Conservation (phyloP, 2,113 vertebrate genomes). For the Takifugu bimaculatus region DNA sequence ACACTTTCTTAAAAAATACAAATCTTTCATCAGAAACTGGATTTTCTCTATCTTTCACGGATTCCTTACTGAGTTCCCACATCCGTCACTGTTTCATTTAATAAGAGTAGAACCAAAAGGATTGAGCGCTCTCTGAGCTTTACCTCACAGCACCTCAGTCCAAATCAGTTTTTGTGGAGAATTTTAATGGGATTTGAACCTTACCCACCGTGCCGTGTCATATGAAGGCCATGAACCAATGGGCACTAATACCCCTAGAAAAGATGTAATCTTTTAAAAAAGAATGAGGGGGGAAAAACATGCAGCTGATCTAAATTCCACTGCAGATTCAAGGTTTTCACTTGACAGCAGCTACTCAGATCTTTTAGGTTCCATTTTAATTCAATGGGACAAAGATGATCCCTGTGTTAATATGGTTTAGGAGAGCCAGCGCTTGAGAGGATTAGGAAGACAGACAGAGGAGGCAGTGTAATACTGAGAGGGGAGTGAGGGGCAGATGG, state of each 20-base stretch:
- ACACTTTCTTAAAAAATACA: too few species aligned
- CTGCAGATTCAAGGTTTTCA: constrained; percentile 24
- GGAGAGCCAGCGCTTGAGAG: constrained; percentile 52
- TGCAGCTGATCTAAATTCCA: constrained; percentile 32
- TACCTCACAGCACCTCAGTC: not conserved
- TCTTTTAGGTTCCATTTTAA: constrained; percentile 44
- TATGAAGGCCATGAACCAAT: constrained; percentile 3
- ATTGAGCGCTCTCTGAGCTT: not conserved
- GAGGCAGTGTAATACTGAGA: constrained; percentile 24
- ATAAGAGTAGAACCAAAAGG: constrained; percentile 9
- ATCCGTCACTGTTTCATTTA: constrained; percentile 29
- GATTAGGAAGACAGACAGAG: constrained; percentile 43
- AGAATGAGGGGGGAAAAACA: constrained; percentile 1
- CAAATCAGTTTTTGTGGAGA: not conserved
- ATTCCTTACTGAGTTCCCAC: constrained; percentile 13
- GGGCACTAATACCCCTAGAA: not conserved
- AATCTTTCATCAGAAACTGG: too few species aligned
- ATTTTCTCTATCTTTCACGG: constrained; percentile 1
- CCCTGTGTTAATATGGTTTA: constrained; percentile 61
- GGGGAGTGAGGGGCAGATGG: constrained; percentile 3
- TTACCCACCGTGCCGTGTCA: not conserved
- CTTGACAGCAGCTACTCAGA: constrained; percentile 30
- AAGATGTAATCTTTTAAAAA: not conserved
- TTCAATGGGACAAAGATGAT: constrained; percentile 56
- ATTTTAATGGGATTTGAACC: not conserved